phyloP scores from a whole-genome alignment of 2,888 invertebrate genomes.

The Macrophya annulata region DNA sequence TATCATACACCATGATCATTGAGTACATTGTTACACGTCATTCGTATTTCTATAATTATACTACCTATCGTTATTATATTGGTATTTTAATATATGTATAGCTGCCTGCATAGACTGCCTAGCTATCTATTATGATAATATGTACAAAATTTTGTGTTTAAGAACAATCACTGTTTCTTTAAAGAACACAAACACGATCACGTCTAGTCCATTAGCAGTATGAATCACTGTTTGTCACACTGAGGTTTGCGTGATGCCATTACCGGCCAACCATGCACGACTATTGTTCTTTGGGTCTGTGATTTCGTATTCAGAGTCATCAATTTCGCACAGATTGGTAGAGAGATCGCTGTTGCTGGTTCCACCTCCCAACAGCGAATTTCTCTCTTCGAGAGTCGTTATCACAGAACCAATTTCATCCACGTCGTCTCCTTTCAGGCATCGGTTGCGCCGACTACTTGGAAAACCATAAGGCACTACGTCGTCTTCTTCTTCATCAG shows the following conservation, averaged over 20 bases:
- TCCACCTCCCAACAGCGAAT: slow-evolving; percentile 87
- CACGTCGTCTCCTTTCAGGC: slow-evolving; percentile 78
- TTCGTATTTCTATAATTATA: slow-evolving; percentile 38
- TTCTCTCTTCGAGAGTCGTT: slow-evolving; percentile 87
- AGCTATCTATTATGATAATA: slow-evolving; percentile 65
- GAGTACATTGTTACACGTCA: neutral
- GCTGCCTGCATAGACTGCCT: slow-evolving; percentile 72
- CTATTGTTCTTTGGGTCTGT: slow-evolving; percentile 77
- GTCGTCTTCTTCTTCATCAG: slow-evolving; percentile 78
- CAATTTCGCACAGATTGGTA: slow-evolving; percentile 94
- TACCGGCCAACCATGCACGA: slow-evolving; percentile 76
- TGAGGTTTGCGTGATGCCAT: slow-evolving; percentile 79
- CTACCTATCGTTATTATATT: slow-evolving; percentile 47
- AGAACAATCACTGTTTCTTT: slow-evolving; percentile 48
- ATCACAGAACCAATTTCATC: slow-evolving; percentile 87
- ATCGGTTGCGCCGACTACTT: slow-evolving; percentile 78
- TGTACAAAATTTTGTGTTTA: slow-evolving; percentile 62
- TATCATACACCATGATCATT: slow-evolving; percentile 44
- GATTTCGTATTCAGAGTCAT: slow-evolving; percentile 90
- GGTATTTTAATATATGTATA: slow-evolving; percentile 62
- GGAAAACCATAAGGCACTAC: slow-evolving; percentile 81
- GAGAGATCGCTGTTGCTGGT: slow-evolving; percentile 93
- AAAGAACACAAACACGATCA: slow-evolving; percentile 64
- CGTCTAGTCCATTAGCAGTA: slow-evolving; percentile 60
- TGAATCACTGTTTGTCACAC: slow-evolving; percentile 75